Base-by-base conservation (phyloP, 1,140 invertebrate genomes). In the Chymomyza costata region DNA sequence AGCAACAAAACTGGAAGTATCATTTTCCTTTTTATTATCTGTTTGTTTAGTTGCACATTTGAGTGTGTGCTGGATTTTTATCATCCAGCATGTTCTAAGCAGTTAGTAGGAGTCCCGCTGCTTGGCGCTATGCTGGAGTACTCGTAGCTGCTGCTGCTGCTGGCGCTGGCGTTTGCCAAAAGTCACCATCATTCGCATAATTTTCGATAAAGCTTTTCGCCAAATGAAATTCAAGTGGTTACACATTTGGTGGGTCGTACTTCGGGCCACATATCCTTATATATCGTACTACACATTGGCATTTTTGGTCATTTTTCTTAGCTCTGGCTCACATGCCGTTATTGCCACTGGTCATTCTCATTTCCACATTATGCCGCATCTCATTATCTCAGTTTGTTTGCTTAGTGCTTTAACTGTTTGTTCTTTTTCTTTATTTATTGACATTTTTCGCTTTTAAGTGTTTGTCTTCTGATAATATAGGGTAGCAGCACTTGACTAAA, bases 151-250 rank as follows among this genome's bases (percentile, higher is more conserved):
- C 25, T 53, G 25, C 31, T n/a, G 25, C 54, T 64, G 54, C 25
- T 53, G 25, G 37, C n/a, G 25, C 54, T 64, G 71, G 63, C 74
- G 60, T 66, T 78, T 80, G 73, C 73, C 73, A 78, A 80, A 78
- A 80, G 73, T 78, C 73, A 78, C 59, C 67, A 78, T 57, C 73
- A 65, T 67, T 80, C 73, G 74, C 73, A 81, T 80, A 81, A 80
- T 81, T 80, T 80, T 48, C 73, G 73, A 74, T 81, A 80, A 80
- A 80, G 73, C 73, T 80, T 80, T 80, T 81, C 68, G 60, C 68
- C 68, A 80, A 80, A 80, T 80, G 73, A 80, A 80, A 80, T 80
- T 80, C 73, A 80, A 80, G 74, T 80, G 73, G 68, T 80, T 80
- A 80, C 73, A 78, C 73, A 80, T 78, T 65, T 71, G 53, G 35